A percentile compares a stretch with the other conserved stretches of the same genome.
Evolutionary conservation across 2,797 vertebrate species (phyloP).

Genomic region (Rhinoraja longicauda): DNA sequence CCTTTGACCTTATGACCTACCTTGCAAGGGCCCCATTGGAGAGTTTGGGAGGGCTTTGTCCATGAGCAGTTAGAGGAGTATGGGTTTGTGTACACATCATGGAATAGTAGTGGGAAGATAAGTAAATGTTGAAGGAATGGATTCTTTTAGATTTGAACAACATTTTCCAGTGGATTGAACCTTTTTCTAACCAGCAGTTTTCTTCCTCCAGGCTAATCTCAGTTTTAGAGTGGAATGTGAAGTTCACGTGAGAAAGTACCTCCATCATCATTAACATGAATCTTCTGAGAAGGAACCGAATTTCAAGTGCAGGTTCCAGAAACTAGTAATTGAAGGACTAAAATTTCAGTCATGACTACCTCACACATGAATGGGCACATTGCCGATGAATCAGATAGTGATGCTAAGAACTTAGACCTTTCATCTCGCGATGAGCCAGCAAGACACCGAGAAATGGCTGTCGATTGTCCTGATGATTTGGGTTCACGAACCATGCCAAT

Average conservation of each 20-base stretch:
- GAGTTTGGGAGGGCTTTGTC: not conserved
- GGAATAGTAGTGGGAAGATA: not conserved
- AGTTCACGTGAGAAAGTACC: not conserved
- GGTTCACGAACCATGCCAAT: slow-evolving; percentile 82
- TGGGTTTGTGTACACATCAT: not conserved
- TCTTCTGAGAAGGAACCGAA: slow-evolving; percentile 49
- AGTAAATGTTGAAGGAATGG: not conserved
- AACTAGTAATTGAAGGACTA: slow-evolving; percentile 42
- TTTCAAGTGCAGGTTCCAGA: slow-evolving; percentile 46
- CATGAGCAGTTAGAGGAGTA: not conserved
- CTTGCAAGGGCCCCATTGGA: no score
- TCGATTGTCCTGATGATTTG: slow-evolving; percentile 89
- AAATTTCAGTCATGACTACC: slow-evolving; percentile 73
- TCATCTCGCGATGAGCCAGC: slow-evolving; percentile 62
- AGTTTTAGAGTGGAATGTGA: slow-evolving; percentile 20
- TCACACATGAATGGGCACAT: slow-evolving; percentile 91
- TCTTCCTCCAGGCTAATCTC: not conserved
- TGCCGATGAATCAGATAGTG: slow-evolving; percentile 71
- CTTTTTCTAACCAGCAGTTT: not conserved
- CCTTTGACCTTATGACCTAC: no score
- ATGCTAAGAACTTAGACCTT: slow-evolving; percentile 65
- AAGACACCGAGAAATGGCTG: slow-evolving; percentile 91
- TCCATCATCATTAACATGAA: slow-evolving; percentile 56
- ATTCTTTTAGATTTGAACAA: not conserved
- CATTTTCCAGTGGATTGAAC: not conserved